Percentiles rank a stretch among this genome's conserved stretches.
Evolutionary conservation across 2,888 invertebrate species (phyloP).

Genomic region (Xestia sexstrigata): DNA sequence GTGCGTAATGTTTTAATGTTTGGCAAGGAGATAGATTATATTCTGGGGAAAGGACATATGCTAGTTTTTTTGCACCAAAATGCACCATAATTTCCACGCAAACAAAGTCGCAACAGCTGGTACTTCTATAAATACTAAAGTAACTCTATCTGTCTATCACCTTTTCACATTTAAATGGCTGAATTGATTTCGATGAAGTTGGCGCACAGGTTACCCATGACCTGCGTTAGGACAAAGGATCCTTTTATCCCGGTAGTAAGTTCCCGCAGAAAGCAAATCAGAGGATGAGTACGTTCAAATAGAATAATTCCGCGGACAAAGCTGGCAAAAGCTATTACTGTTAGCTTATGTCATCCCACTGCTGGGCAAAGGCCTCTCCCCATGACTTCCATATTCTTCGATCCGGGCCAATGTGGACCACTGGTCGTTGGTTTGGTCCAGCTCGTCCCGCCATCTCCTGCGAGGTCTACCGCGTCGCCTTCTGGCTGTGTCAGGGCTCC

Average conservation of each 20-base stretch:
- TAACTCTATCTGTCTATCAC: background rate
- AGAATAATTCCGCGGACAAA: background rate
- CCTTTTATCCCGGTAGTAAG: background rate
- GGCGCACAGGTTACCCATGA: background rate
- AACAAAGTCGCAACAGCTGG: background rate
- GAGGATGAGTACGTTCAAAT: background rate
- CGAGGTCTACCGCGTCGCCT: no score
- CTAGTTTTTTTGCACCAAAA: background rate
- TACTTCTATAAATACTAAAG: background rate
- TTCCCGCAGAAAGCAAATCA: background rate
- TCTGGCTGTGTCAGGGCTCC: no score
- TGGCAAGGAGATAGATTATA: background rate
- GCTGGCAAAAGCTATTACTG: background rate
- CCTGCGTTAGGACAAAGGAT: background rate
- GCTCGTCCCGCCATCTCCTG: no score
- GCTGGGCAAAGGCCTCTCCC: no score
- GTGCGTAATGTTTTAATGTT: background rate
- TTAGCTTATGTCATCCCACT: no score
- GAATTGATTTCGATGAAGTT: background rate
- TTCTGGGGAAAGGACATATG: background rate
- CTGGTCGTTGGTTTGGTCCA: no score
- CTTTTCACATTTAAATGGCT: background rate
- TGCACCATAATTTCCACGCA: no score
- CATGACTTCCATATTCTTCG: no score
- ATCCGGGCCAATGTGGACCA: no score